A percentile compares a stretch with the other conserved stretches of the same genome.
These are phyloP conservation scores for Linepithema humile DNA, from an alignment of 1,140 invertebrate genomes.

Conservation along the genomic window DNA sequence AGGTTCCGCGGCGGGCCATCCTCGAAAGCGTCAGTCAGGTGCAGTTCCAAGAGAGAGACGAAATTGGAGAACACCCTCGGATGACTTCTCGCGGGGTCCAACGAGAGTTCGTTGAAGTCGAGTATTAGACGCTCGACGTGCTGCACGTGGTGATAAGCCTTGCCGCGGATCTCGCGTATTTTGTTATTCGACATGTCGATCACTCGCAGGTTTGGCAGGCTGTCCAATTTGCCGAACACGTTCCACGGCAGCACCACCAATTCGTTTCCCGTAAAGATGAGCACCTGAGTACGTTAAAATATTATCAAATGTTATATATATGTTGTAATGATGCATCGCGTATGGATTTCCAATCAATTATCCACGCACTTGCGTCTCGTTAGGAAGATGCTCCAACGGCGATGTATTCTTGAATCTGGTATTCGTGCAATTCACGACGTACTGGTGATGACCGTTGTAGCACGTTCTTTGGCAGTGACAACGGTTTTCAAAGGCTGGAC, in stretches of 20 bases:
- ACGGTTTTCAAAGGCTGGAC: conserved; percentile 81
- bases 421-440: conserved; percentile 91
- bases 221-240: conserved; percentile 88
- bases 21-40: conserved; percentile 91
- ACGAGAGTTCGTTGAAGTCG: conserved; percentile 89
- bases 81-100: conserved; percentile 87
- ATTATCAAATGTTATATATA: neutral
- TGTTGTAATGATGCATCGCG: neutral
- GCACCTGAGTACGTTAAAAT: conserved; percentile 81
- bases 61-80: conserved; percentile 93
- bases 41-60: conserved; percentile 88
- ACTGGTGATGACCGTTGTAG: conserved; percentile 85
- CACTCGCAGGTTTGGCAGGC: conserved; percentile 86
- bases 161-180: conserved; percentile 90
- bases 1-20: conserved; percentile 87
- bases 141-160: conserved; percentile 91
- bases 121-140: conserved; percentile 90
- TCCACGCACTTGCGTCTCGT: conserved; percentile 86
- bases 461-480: conserved; percentile 86
- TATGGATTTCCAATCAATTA: neutral
- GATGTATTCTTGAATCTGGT: conserved; percentile 86
- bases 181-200: conserved; percentile 92
- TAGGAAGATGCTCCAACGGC: conserved; percentile 87
- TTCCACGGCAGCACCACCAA: conserved; percentile 89
- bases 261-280: conserved; percentile 91